A percentile compares a stretch with the other conserved stretches of the same genome.
phyloP scores from a whole-genome alignment of 2,888 invertebrate species.

The Amorpha juglandis region DNA sequence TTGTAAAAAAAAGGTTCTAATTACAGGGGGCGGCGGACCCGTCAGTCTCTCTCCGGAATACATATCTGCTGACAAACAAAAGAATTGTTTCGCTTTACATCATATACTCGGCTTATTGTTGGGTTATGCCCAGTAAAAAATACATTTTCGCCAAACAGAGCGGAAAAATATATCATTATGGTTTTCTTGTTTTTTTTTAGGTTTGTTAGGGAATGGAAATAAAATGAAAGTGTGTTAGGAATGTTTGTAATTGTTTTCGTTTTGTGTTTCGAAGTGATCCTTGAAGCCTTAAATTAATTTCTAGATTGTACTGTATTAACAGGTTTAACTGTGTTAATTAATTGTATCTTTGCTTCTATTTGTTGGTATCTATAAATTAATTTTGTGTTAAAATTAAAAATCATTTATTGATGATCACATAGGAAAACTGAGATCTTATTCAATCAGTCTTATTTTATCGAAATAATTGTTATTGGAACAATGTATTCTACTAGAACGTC shows the following conservation, averaged over 20 bases:
- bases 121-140: slow-evolving; percentile 23
- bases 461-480: background rate
- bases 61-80: slow-evolving; percentile 28
- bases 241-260: slow-evolving; percentile 9
- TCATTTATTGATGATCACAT: background rate
- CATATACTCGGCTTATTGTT: slow-evolving; percentile 29
- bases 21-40: slow-evolving; percentile 18
- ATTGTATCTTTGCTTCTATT: too few relatives aligned
- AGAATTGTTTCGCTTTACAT: slow-evolving; percentile 27
- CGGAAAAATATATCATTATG: slow-evolving; percentile 30
- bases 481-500: background rate
- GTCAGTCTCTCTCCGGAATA: background rate
- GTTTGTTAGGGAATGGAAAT: slow-evolving; percentile 20
- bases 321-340: too few relatives aligned
- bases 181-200: slow-evolving; percentile 25
- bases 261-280: background rate
- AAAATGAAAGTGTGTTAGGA: slow-evolving; percentile 14
- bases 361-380: too few relatives aligned
- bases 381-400: too few relatives aligned
- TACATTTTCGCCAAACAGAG: slow-evolving; percentile 18
- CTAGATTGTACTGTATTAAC: too few relatives aligned
- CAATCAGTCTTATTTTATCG: background rate
- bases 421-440: too few relatives aligned
- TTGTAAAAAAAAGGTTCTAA: slow-evolving; percentile 2
- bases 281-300: background rate